Conservation (phyloP, 2,113 vertebrate species). For the Anhinga rufa region DNA sequence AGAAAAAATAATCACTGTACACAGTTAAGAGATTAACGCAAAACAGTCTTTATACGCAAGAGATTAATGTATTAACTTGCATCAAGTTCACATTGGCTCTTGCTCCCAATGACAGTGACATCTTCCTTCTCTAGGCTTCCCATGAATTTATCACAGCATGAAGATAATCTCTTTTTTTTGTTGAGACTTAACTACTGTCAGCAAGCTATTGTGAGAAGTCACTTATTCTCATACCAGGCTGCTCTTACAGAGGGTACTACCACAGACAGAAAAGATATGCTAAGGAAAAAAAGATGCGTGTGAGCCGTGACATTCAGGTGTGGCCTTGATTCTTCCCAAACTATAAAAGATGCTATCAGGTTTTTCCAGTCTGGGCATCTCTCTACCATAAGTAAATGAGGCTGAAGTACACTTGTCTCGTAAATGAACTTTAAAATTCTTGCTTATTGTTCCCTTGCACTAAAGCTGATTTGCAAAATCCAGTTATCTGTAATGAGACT, state of each 20-base stretch:
- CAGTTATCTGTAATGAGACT: background rate
- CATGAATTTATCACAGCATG: background rate
- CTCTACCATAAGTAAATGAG: background rate
- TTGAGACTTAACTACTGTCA: background rate
- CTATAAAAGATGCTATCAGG: background rate
- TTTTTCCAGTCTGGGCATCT: background rate
- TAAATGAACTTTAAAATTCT: background rate
- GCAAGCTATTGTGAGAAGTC: background rate
- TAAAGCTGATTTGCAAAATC: constrained; percentile 13
- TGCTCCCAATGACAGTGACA: background rate
- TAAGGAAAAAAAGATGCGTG: background rate
- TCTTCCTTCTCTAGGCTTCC: background rate
- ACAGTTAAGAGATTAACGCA: background rate
- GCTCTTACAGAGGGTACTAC: background rate
- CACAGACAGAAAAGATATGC: background rate
- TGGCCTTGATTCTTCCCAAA: background rate
- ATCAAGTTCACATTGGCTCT: background rate
- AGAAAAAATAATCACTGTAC: background rate
- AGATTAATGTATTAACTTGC: background rate
- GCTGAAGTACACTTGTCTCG: background rate
- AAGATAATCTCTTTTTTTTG: background rate
- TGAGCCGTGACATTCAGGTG: background rate
- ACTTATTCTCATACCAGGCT: background rate
- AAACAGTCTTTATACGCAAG: background rate
- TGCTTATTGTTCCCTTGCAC: background rate